Evolutionary conservation across 2,797 vertebrate genomes (phyloP).

Genomic region (Neomorphus geoffroyi): DNA sequence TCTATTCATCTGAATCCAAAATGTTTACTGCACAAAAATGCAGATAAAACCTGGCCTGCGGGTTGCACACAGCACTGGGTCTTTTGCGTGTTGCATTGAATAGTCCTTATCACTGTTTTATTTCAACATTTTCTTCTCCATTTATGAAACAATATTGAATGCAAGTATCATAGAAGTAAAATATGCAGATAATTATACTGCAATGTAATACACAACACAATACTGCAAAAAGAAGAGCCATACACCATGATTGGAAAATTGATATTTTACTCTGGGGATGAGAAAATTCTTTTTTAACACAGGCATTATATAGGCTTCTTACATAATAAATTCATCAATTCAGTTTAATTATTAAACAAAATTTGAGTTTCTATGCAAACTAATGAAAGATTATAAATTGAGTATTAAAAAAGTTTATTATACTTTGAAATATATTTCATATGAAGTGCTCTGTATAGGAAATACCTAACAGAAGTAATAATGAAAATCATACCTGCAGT

Average conservation of each 20-base stretch:
- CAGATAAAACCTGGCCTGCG: neutral
- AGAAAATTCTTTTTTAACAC: neutral
- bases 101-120: neutral
- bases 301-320: neutral
- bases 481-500: neutral
- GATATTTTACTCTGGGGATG: neutral
- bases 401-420: slow-evolving; percentile 33
- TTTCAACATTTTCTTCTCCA: neutral
- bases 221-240: neutral
- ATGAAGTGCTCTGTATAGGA: neutral
- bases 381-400: slow-evolving; percentile 21
- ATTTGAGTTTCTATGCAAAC: neutral
- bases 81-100: neutral
- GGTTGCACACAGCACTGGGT: neutral
- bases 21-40: neutral
- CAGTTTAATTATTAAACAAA: neutral
- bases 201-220: neutral
- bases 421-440: neutral
- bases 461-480: neutral
- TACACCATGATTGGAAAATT: neutral
- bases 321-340: neutral
- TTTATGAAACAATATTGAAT: neutral
- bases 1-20: neutral
- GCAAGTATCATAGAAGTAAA: neutral
- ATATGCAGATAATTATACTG: neutral